Conservation (phyloP, 1,140 invertebrate genomes). For the Bombus impatiens region DNA sequence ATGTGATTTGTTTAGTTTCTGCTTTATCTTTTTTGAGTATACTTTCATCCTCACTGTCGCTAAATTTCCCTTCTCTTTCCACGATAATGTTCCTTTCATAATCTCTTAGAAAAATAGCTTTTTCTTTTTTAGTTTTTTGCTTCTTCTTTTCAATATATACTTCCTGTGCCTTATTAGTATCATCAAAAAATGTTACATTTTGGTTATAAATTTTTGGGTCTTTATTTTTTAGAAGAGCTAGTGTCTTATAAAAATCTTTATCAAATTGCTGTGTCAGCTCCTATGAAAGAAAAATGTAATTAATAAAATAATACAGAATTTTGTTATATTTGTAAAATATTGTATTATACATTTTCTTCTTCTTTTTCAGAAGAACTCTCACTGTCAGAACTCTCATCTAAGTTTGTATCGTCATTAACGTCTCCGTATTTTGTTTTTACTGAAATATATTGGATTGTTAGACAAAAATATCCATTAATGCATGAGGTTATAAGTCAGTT, state of each 20-base stretch:
- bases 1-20: slow-evolving; percentile 79
- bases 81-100: slow-evolving; percentile 91
- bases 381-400: slow-evolving; percentile 74
- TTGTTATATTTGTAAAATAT: neutral
- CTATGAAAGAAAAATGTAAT: slow-evolving; percentile 55
- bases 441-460: slow-evolving; percentile 74
- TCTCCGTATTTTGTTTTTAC: slow-evolving; percentile 90
- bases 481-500: neutral
- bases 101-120: slow-evolving; percentile 89
- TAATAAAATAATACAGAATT: neutral
- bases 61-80: slow-evolving; percentile 86
- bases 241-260: slow-evolving; percentile 92
- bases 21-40: slow-evolving; percentile 41
- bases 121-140: slow-evolving; percentile 79
- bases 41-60: slow-evolving; percentile 83
- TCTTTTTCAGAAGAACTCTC: slow-evolving; percentile 84
- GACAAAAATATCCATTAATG: neutral
- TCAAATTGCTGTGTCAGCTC: slow-evolving; percentile 84
- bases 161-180: slow-evolving; percentile 71
- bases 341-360: slow-evolving; percentile 81
- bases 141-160: slow-evolving; percentile 66
- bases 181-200: slow-evolving; percentile 88
- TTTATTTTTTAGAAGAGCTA: slow-evolving; percentile 92
- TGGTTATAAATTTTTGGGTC: slow-evolving; percentile 94
- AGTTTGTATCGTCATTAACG: slow-evolving; percentile 72